phyloP scores from a whole-genome alignment of 2,113 vertebrate species.

The Lynx canadensis region DNA sequence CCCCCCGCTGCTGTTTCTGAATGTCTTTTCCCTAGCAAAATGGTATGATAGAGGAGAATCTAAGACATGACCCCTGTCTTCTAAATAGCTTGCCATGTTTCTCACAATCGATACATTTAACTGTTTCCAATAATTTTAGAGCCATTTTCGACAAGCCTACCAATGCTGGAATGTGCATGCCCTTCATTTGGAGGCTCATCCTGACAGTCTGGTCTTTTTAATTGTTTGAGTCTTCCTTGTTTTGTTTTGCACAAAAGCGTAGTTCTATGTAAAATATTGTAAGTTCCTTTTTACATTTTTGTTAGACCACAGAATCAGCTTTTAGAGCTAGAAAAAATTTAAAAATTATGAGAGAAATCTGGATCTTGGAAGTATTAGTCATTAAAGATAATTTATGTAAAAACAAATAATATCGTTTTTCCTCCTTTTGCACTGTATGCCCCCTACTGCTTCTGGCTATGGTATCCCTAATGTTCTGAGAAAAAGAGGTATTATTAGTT shows the following conservation, averaged over 20 bases:
- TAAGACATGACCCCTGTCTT: neutral
- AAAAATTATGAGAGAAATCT: neutral
- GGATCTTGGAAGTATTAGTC: neutral
- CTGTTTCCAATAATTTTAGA: neutral
- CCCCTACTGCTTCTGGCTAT: neutral
- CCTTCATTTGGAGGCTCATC: neutral
- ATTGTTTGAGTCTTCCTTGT: neutral
- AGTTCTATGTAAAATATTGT: neutral
- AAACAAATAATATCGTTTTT: neutral
- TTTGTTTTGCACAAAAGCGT: neutral
- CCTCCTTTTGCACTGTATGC: neutral
- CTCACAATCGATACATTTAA: neutral
- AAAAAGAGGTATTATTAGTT: neutral
- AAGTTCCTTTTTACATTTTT: neutral
- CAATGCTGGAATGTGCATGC: neutral
- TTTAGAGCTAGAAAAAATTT: neutral
- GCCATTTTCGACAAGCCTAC: neutral
- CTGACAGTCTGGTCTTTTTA: neutral
- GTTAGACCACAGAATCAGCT: neutral
- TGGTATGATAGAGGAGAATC: neutral
- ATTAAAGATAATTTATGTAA: neutral
- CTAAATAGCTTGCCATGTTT: neutral
- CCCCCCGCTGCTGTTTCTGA: neutral
- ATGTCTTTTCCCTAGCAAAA: neutral
- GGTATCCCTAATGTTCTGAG: neutral